Conservation (phyloP, 92 coral and sea anemone genomes). For the Anthopleura xanthogrammica region DNA sequence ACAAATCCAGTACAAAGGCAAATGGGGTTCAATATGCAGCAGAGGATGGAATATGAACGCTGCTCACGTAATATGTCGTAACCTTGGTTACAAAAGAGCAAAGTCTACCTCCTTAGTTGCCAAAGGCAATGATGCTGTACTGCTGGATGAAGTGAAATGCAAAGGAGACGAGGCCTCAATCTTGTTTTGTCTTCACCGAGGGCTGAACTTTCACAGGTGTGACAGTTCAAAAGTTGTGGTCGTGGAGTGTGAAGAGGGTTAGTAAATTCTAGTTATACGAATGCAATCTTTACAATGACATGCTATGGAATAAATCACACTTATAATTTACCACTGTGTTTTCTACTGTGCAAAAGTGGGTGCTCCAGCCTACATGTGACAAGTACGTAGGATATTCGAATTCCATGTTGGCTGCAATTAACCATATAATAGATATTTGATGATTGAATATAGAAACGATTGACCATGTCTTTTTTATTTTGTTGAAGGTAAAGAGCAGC, state of each 20-base stretch:
- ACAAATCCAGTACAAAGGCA: constrained; percentile 16
- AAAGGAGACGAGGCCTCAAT: constrained; percentile 28
- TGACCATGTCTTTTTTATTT: background rate
- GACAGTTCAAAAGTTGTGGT: constrained; percentile 11
- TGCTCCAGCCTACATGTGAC: too few relatives aligned
- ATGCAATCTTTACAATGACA: background rate
- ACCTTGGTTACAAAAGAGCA: constrained; percentile 28
- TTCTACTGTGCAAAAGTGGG: too few relatives aligned
- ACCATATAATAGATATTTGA: too few relatives aligned
- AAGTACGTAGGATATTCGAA: too few relatives aligned
- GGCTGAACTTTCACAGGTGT: background rate
- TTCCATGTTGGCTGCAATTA: too few relatives aligned
- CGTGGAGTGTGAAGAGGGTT: constrained; percentile 21
- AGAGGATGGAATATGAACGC: constrained; percentile 15
- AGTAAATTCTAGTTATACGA: background rate
- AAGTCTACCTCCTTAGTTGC: constrained; percentile 13
- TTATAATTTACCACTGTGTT: too few relatives aligned
- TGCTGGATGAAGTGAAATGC: constrained; percentile 23
- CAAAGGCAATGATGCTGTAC: constrained; percentile 2
- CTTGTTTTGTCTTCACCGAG: constrained; percentile 20
- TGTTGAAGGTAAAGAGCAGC: background rate
- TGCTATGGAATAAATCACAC: too few relatives aligned
- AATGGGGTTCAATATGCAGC: constrained; percentile 41
- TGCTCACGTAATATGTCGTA: constrained; percentile 33
- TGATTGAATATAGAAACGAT: too few relatives aligned